Evolutionary conservation across 92 coral and sea anemone genomes (phyloP).

Genomic region (Montipora capitata): DNA sequence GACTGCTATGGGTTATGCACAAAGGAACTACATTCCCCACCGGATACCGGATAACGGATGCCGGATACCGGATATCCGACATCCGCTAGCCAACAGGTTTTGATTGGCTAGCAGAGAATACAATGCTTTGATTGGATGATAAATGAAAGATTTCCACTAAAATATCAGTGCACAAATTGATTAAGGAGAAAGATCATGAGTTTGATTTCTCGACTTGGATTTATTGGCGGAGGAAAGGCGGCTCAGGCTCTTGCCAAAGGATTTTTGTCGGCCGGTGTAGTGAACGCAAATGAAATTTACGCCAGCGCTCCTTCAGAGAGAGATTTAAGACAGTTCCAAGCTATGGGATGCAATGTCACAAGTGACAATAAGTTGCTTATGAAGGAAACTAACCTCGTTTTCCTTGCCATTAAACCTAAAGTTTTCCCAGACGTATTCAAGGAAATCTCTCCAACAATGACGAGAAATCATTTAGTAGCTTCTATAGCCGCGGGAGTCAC

Average conservation of each 20-base stretch:
- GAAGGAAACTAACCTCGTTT: constrained; percentile 83
- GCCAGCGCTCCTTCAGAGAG: constrained; percentile 96
- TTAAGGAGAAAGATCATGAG: constrained; percentile 66
- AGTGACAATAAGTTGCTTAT: constrained; percentile 91
- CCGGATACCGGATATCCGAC: too few species aligned
- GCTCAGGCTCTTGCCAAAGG: constrained; percentile 96
- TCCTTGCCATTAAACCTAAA: constrained; percentile 93
- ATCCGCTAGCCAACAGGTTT: not conserved
- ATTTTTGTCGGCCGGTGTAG: constrained; percentile 90
- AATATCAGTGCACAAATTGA: too few species aligned
- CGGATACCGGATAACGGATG: too few species aligned
- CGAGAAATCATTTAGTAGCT: constrained; percentile 92
- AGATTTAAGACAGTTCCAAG: constrained; percentile 82
- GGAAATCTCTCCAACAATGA: constrained; percentile 93
- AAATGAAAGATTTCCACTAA: too few species aligned
- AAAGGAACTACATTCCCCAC: too few species aligned
- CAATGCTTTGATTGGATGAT: not conserved
- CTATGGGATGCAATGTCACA: constrained; percentile 92
- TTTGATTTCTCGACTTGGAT: constrained; percentile 87
- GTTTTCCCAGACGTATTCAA: constrained; percentile 91
- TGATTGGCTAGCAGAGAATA: constrained; percentile 16
- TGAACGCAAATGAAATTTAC: constrained; percentile 87
- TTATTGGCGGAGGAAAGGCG: constrained; percentile 98
- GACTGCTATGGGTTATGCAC: too few species aligned
- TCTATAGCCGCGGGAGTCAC: constrained; percentile 99